Percentiles rank a stretch among this genome's conserved stretches.
Evolutionary conservation across 2,113 vertebrate species (phyloP).

Genomic region (Apteryx mantelli): DNA sequence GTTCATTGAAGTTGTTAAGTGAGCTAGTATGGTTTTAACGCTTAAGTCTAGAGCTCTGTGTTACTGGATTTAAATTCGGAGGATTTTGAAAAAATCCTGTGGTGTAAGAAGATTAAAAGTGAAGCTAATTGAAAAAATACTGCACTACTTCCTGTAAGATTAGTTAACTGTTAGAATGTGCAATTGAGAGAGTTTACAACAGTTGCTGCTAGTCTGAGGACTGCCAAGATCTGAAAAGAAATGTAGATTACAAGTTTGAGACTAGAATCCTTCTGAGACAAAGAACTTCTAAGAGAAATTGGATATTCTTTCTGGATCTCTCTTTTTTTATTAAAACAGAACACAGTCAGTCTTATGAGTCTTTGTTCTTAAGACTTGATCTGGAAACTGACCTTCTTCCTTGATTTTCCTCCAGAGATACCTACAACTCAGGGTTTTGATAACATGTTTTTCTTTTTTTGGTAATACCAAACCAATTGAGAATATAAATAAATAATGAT

Average conservation of each 20-base stretch:
- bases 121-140: slow-evolving; percentile 30
- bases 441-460: background rate
- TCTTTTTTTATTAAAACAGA: background rate
- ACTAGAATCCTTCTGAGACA: background rate
- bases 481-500: background rate
- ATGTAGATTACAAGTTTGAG: background rate
- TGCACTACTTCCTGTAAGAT: background rate
- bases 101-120: slow-evolving; percentile 60
- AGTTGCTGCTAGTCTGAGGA: background rate
- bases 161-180: background rate
- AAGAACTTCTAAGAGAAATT: background rate
- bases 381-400: background rate
- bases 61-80: slow-evolving; percentile 23
- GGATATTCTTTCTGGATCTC: background rate
- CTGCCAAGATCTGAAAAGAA: background rate
- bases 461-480: background rate
- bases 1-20: background rate
- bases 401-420: background rate
- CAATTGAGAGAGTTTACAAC: background rate
- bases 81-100: slow-evolving; percentile 7
- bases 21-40: slow-evolving; percentile 30
- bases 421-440: background rate
- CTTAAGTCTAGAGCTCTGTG: background rate
- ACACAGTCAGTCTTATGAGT: background rate
- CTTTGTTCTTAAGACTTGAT: background rate